Evolutionary conservation across 2,797 vertebrate genomes (phyloP).

Genomic region (Sandelia bainsii): DNA sequence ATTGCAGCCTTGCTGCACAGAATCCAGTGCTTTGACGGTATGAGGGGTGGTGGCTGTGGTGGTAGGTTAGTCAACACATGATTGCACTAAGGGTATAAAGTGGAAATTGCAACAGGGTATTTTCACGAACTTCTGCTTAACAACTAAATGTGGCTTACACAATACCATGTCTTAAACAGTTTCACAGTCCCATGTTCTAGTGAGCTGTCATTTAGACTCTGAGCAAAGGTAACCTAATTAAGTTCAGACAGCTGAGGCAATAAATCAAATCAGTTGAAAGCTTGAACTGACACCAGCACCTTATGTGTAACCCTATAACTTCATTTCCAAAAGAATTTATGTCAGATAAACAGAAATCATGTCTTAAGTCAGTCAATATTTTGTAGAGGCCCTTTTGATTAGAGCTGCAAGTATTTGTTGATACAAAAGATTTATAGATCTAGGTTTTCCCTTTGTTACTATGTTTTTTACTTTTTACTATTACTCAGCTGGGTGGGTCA

Average conservation of each 20-base stretch:
- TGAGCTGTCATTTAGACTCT: background rate
- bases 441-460: background rate
- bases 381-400: background rate
- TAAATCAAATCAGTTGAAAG: constrained; percentile 7
- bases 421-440: too few relatives aligned
- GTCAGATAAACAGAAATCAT: too few relatives aligned
- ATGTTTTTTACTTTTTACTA: too few relatives aligned
- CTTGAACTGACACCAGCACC: background rate
- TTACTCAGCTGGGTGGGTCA: too few relatives aligned
- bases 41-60: constrained; percentile 1
- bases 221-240: background rate
- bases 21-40: constrained; percentile 11
- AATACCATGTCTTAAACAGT: constrained; percentile 20
- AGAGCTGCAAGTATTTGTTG: background rate
- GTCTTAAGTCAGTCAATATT: background rate
- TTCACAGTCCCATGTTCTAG: background rate
- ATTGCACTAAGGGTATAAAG: constrained; percentile 34
- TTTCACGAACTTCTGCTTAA: constrained; percentile 63
- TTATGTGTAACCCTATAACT: background rate
- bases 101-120: constrained; percentile 64
- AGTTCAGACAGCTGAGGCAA: background rate
- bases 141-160: constrained; percentile 38
- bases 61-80: constrained; percentile 40
- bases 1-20: constrained; percentile 22
- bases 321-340: background rate